Conservation (phyloP, 2,797 vertebrate genomes). For the Erethizon dorsatum region DNA sequence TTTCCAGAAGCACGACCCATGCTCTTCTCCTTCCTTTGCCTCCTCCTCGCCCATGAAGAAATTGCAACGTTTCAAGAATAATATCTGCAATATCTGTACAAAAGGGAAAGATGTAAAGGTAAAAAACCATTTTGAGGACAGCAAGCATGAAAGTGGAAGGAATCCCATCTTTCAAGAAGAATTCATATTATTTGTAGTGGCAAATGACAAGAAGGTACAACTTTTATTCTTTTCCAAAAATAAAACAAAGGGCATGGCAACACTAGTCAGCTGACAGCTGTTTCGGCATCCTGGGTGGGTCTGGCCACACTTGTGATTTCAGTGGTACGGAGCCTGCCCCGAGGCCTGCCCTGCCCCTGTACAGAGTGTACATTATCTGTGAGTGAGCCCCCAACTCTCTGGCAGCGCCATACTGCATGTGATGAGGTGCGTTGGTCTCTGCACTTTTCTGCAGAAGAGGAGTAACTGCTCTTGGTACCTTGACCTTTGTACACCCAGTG, state of each 20-base stretch:
- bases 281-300: constrained; percentile 77
- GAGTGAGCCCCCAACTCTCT: constrained; percentile 85
- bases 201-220: constrained; percentile 89
- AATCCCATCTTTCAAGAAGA: constrained; percentile 61
- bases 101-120: constrained; percentile 14
- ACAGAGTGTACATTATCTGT: constrained; percentile 79
- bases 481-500: constrained; percentile 88
- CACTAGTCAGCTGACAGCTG: constrained; percentile 62
- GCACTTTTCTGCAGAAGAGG: constrained; percentile 92
- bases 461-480: constrained; percentile 93
- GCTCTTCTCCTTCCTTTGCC: constrained; percentile 30
- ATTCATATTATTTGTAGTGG: constrained; percentile 62
- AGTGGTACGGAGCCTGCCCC: constrained; percentile 88
- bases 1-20: not conserved
- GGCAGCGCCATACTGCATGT: constrained; percentile 90
- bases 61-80: constrained; percentile 54
- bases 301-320: constrained; percentile 88
- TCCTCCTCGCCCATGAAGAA: constrained; percentile 36
- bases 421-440: constrained; percentile 90
- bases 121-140: not conserved
- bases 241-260: constrained; percentile 72
- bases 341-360: constrained; percentile 85
- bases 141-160: constrained; percentile 34
- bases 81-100: not conserved
- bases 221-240: constrained; percentile 71